Base-by-base conservation (phyloP, 1,140 invertebrate genomes). In the Catajapyx aquilonaris region DNA sequence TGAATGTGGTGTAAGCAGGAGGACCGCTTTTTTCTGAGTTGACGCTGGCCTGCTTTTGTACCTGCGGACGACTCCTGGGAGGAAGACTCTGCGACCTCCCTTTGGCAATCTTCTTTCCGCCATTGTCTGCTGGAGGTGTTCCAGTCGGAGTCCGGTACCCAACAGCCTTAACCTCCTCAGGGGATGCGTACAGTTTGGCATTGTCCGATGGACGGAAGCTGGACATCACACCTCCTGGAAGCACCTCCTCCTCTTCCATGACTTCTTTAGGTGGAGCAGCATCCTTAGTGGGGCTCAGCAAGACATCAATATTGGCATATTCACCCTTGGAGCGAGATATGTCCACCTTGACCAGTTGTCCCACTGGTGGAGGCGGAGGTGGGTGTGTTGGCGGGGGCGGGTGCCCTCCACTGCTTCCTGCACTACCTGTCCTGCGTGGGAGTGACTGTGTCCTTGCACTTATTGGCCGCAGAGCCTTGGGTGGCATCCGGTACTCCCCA, bases 161-260 rank as follows among this genome's bases (percentile, higher is more conserved):
- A 13, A 86, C 76, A 18, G 70, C 70, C 46, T 76, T 79, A 44
- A 83, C 66, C 50, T 81, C 81, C 48, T 81, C 73, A 5, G 84
- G 83, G 23, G 78, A 80, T 5, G 83, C 84, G 55, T 88, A 88
- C 22, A 88, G 58, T 53, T 87, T 87, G 36, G 83, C 81, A 59
- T 66, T 74, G 43, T 78, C 73, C 25, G 73, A 66, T 0, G 85
- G 85, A 42, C 76, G 71, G 58, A 88, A 88, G 45, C 80, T 83
- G 7, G 81, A 86, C 61, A 81, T 74, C 21, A 79, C 47, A 13
- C 43, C 21, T 7, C 30, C 39, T 25, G 36, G 28, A 5, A 22
- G 20, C 16, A 31, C 31, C 31, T 9, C 33, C 21, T 25, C 37
- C 20, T n/a, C 43, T 32, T 36, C 36, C 7, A 17, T 33, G 30